Percentiles rank a stretch among this genome's conserved stretches.
These are phyloP conservation scores for Drosophila murphyi DNA, from an alignment of 1,140 invertebrate species.

Conservation along the genomic window DNA sequence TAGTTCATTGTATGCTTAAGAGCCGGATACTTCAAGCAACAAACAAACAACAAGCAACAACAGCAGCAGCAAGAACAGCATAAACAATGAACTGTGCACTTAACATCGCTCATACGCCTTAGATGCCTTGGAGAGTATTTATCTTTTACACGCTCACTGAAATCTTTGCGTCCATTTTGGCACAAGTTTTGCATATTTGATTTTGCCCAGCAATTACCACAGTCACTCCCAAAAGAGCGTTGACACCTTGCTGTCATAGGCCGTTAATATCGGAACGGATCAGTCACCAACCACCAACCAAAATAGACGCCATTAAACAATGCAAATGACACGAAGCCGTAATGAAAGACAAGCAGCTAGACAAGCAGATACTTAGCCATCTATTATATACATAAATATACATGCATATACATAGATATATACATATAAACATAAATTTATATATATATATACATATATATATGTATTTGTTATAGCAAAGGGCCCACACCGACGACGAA, in stretches of 20 bases:
- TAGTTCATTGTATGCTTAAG: constrained; percentile 65
- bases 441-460: constrained; percentile 5
- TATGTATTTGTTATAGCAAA: constrained; percentile 17
- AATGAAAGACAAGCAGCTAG: background rate
- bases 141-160: constrained; percentile 41
- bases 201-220: constrained; percentile 58
- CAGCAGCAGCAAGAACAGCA: constrained; percentile 13
- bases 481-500: constrained; percentile 22
- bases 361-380: constrained; percentile 24
- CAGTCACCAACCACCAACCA: constrained; percentile 19
- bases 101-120: constrained; percentile 19
- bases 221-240: constrained; percentile 26
- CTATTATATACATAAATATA: too few species aligned
- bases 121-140: constrained; percentile 45
- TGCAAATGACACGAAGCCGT: constrained; percentile 26
- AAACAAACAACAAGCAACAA: constrained; percentile 6
- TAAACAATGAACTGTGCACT: constrained; percentile 35
- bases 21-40: constrained; percentile 36
- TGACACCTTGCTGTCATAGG: constrained; percentile 44
- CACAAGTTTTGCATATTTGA: constrained; percentile 61
- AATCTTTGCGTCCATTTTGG: constrained; percentile 49
- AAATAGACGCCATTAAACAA: constrained; percentile 28
- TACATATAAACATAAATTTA: background rate
- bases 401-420: background rate
- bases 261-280: constrained; percentile 9